Percentiles rank a stretch among this genome's conserved stretches.
These are phyloP conservation scores for Cerastoderma edule DNA, from an alignment of 2,888 invertebrate species.

Conservation along the genomic window DNA sequence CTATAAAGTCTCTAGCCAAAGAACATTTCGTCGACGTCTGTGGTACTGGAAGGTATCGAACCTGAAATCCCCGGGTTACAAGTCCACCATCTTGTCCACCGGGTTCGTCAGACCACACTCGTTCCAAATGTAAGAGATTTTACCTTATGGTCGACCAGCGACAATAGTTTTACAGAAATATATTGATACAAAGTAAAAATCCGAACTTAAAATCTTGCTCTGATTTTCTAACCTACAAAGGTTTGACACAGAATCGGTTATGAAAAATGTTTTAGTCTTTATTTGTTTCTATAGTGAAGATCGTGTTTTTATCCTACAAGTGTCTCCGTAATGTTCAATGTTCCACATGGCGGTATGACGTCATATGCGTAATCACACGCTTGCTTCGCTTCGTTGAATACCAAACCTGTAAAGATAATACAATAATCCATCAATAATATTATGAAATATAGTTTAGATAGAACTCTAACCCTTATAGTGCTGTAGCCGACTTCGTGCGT, in stretches of 20 bases:
- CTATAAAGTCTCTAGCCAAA: too few relatives aligned
- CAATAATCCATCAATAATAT: neutral
- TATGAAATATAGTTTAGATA: neutral
- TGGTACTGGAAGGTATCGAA: too few relatives aligned
- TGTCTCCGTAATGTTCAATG: slow-evolving; percentile 33
- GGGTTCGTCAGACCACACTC: too few relatives aligned
- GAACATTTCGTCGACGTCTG: too few relatives aligned
- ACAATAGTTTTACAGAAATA: neutral
- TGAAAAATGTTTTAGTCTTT: too few relatives aligned
- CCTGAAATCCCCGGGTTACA: too few relatives aligned
- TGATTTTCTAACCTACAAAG: neutral
- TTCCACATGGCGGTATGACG: slow-evolving; percentile 62
- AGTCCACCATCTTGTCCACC: too few relatives aligned
- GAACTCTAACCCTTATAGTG: neutral
- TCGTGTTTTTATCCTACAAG: neutral
- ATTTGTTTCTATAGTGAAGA: neutral
- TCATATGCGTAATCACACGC: slow-evolving; percentile 51
- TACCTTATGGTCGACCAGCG: neutral
- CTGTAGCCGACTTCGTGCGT: neutral
- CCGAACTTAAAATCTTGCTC: neutral
- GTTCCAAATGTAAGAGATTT: too few relatives aligned
- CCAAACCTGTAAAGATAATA: slow-evolving; percentile 48
- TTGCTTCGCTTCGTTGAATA: slow-evolving; percentile 39
- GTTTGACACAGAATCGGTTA: too few relatives aligned
- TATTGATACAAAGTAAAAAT: neutral